Evolutionary conservation across 1,140 invertebrate genomes (phyloP).

Genomic region (Achroia grisella): DNA sequence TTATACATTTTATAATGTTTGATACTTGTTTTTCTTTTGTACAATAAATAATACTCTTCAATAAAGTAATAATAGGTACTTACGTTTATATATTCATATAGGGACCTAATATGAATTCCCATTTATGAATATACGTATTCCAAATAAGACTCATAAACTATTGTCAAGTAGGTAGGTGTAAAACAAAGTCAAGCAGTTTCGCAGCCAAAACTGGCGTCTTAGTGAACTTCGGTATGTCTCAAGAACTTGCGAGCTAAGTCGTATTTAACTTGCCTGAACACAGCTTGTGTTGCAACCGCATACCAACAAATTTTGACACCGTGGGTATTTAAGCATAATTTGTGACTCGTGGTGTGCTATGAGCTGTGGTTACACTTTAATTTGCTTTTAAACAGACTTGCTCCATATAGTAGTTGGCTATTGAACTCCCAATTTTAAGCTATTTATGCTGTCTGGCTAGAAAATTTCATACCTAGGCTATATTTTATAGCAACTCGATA

Average conservation of each 20-base stretch:
- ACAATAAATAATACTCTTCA: too few species aligned
- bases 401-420: not conserved
- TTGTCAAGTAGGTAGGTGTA: conserved; percentile 9
- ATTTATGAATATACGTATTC: too few species aligned
- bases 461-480: too few species aligned
- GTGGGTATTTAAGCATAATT: conserved; percentile 42
- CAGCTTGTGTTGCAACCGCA: conserved; percentile 58
- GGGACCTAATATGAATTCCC: too few species aligned
- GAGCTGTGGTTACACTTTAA: conserved; percentile 19
- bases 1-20: too few species aligned
- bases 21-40: too few species aligned
- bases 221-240: conserved; percentile 50
- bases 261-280: conserved; percentile 63
- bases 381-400: conserved; percentile 20
- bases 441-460: too few species aligned
- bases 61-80: too few species aligned
- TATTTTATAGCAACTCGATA: too few species aligned
- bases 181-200: conserved; percentile 34
- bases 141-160: too few species aligned
- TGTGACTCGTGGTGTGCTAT: conserved; percentile 16
- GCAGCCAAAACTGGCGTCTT: conserved; percentile 50
- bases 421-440: not conserved
- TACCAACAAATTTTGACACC: conserved; percentile 67
- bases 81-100: too few species aligned
- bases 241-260: conserved; percentile 57